Conservation (phyloP, 2,113 vertebrate species). For the Gymnarchus niloticus region DNA sequence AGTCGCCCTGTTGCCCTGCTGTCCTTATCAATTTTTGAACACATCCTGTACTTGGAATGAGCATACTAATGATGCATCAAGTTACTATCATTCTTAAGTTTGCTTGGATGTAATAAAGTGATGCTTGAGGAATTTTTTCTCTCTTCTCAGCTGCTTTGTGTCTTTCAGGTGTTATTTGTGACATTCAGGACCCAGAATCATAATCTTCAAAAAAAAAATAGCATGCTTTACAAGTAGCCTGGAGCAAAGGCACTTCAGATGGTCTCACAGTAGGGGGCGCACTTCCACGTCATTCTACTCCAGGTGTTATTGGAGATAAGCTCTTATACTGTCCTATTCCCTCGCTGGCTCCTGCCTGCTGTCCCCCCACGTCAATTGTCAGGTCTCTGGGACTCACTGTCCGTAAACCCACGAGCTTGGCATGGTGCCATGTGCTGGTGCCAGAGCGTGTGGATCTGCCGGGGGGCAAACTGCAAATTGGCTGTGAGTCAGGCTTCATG, state of each 20-base stretch:
- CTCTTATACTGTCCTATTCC: background rate
- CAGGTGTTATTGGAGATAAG: background rate
- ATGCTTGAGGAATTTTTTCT: background rate
- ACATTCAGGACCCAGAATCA: background rate
- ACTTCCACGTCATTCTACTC: background rate
- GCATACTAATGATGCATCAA: background rate
- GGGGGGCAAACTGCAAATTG: background rate
- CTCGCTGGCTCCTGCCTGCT: background rate
- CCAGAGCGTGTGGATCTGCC: background rate
- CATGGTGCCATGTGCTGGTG: background rate
- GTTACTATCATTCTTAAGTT: background rate
- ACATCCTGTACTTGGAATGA: background rate
- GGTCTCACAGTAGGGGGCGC: slow-evolving; percentile 10
- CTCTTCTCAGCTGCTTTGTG: background rate
- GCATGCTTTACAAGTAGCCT: slow-evolving; percentile 1
- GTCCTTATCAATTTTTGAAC: background rate
- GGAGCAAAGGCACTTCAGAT: slow-evolving; percentile 6
- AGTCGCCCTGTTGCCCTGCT: no score
- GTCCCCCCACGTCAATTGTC: background rate
- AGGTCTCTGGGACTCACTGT: background rate
- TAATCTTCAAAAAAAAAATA: background rate
- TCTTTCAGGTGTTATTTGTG: background rate
- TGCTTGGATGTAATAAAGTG: background rate
- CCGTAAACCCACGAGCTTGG: background rate
- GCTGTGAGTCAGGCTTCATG: background rate